phyloP scores from a whole-genome alignment of 2,113 vertebrate genomes.

The Crotalus tigris region DNA sequence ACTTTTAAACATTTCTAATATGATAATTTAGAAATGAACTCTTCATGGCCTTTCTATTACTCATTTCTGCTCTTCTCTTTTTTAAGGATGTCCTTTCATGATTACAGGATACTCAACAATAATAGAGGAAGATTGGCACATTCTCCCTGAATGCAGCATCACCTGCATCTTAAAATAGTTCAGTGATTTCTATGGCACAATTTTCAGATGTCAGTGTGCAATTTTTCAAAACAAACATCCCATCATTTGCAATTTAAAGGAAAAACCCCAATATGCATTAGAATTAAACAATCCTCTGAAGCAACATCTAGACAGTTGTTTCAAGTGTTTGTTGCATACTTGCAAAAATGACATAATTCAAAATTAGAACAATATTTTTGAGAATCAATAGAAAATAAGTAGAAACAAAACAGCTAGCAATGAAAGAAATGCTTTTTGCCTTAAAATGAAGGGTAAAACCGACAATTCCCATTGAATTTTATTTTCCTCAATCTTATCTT shows the following conservation, averaged over 20 bases:
- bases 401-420: background rate
- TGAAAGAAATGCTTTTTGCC: background rate
- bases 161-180: constrained; percentile 30
- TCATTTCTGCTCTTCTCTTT: background rate
- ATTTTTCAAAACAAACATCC: background rate
- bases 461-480: background rate
- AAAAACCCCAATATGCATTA: background rate
- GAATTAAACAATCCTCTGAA: background rate
- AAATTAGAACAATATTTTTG: background rate
- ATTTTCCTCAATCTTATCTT: background rate
- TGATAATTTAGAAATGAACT: background rate
- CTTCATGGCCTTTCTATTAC: background rate
- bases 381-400: background rate
- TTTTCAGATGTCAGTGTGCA: background rate
- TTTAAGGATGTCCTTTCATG: constrained; percentile 32
- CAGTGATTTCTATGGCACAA: background rate
- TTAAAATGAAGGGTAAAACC: background rate
- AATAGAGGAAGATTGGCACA: background rate
- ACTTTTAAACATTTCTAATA: background rate
- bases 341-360: background rate
- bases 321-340: background rate
- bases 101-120: background rate
- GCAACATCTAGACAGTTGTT: background rate
- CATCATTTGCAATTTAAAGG: background rate
- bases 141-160: constrained; percentile 3